Percentiles rank a stretch among this genome's conserved stretches.
These are phyloP conservation scores for Zophobas atratus DNA, from an alignment of 1,140 invertebrate species.

Conservation along the genomic window DNA sequence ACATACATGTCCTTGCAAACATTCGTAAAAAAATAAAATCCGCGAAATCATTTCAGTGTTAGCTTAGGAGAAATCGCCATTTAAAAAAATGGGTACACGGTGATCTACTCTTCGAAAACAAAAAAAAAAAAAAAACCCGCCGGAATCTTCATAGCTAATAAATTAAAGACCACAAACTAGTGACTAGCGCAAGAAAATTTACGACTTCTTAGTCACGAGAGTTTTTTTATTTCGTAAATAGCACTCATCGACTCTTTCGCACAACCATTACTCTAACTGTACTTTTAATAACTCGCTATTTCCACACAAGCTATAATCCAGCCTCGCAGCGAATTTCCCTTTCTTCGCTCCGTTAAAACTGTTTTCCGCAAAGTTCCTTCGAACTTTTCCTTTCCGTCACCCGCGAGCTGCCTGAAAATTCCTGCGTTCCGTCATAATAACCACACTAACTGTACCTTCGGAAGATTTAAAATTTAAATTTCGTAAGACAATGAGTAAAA, in stretches of 20 bases:
- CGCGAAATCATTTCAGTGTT: neutral
- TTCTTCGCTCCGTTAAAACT: too few relatives aligned
- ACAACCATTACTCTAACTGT: neutral
- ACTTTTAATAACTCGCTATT: constrained; percentile 1
- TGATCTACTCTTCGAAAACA: neutral
- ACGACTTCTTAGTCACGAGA: neutral
- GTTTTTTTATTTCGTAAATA: neutral
- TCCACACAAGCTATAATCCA: neutral
- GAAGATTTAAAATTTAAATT: neutral
- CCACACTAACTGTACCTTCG: neutral
- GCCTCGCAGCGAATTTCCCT: too few relatives aligned
- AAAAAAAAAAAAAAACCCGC: neutral
- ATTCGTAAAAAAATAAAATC: too few relatives aligned
- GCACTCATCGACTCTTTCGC: neutral
- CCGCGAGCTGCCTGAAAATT: too few relatives aligned
- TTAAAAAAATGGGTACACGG: too few relatives aligned
- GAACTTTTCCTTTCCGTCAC: too few relatives aligned
- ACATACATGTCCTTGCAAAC: too few relatives aligned
- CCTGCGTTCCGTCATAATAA: neutral
- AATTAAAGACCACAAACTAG: neutral
- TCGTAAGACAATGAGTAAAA: neutral
- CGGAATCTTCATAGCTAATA: neutral
- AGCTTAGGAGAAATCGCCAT: too few relatives aligned
- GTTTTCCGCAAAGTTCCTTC: too few relatives aligned
- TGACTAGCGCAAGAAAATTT: neutral